These are phyloP conservation scores for Diarsia dahlii DNA, from an alignment of 2,888 invertebrate genomes.

Conservation along the genomic window DNA sequence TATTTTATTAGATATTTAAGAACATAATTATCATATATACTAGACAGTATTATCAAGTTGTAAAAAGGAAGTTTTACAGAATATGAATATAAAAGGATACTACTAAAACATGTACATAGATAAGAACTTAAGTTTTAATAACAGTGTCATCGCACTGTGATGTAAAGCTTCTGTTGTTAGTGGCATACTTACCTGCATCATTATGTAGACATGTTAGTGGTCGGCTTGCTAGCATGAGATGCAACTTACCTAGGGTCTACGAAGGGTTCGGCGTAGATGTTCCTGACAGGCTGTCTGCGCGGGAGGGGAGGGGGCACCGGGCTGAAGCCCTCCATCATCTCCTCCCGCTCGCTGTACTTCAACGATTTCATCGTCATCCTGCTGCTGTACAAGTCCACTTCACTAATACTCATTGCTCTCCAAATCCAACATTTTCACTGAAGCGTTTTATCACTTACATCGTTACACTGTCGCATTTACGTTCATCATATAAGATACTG, in stretches of 20 bases:
- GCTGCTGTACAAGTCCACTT: slow-evolving; percentile 80
- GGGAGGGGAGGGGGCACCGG: slow-evolving; percentile 92
- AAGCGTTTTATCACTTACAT: slow-evolving; percentile 84
- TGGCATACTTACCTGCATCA: slow-evolving; percentile 60
- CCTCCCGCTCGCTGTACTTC: slow-evolving; percentile 90
- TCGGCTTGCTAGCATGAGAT: slow-evolving; percentile 41
- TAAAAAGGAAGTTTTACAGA: not conserved
- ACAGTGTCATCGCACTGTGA: slow-evolving; percentile 24
- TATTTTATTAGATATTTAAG: slow-evolving; percentile 16
- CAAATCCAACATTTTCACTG: slow-evolving; percentile 81
- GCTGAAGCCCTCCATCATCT: slow-evolving; percentile 90
- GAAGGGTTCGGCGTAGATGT: slow-evolving; percentile 93
- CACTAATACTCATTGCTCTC: slow-evolving; percentile 79
- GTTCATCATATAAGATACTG: slow-evolving; percentile 71
- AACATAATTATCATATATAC: not conserved
- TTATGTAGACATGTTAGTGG: slow-evolving; percentile 54
- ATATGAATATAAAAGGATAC: not conserved
- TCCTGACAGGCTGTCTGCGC: slow-evolving; percentile 91
- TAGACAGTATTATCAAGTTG: not conserved
- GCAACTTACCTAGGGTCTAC: slow-evolving; percentile 90
- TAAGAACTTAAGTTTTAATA: not conserved
- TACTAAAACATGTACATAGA: slow-evolving; percentile 4
- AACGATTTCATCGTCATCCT: slow-evolving; percentile 92
- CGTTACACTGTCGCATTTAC: slow-evolving; percentile 74
- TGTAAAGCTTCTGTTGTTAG: slow-evolving; percentile 53